Conservation (phyloP, 2,113 vertebrate genomes). For the Apeltes quadracus region DNA sequence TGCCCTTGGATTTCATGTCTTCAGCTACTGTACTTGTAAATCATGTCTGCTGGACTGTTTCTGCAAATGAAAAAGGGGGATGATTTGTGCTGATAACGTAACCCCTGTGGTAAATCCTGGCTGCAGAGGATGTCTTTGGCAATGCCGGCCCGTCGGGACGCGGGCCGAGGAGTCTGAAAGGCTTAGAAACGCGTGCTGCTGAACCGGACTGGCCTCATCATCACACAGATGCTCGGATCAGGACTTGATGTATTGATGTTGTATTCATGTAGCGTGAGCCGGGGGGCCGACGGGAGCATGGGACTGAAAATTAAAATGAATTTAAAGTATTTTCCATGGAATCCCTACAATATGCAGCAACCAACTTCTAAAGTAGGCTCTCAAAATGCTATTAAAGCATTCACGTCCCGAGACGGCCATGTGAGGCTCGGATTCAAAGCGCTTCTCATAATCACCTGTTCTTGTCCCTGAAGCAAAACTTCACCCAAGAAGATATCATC, state of each 20-base stretch:
- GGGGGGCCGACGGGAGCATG: not conserved
- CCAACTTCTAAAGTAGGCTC: constrained; percentile 39
- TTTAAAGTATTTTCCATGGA: constrained; percentile 23
- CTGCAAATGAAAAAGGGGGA: constrained; percentile 75
- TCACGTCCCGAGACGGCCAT: constrained; percentile 32
- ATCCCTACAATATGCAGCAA: constrained; percentile 22
- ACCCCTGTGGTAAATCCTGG: constrained; percentile 66
- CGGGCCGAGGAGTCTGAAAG: constrained; percentile 34
- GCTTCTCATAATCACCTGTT: constrained; percentile 56
- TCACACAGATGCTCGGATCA: constrained; percentile 55
- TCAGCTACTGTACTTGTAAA: constrained; percentile 69
- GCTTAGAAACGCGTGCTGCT: constrained; percentile 53
- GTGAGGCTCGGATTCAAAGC: constrained; percentile 51
- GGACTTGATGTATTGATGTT: constrained; percentile 55
- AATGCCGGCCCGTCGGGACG: constrained; percentile 42
- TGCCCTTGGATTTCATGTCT: constrained; percentile 73
- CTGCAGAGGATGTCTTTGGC: constrained; percentile 57
- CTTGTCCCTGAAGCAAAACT: constrained; percentile 52
- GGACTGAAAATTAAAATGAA: constrained; percentile 42
- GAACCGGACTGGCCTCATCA: constrained; percentile 39
- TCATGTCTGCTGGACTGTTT: constrained; percentile 66
- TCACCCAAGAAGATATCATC: constrained; percentile 57
- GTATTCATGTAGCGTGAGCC: constrained; percentile 51
- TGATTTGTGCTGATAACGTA: constrained; percentile 74
- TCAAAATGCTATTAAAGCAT: constrained; percentile 37